Conservation (phyloP, 2,797 vertebrate genomes). For the Acanthis flammea region DNA sequence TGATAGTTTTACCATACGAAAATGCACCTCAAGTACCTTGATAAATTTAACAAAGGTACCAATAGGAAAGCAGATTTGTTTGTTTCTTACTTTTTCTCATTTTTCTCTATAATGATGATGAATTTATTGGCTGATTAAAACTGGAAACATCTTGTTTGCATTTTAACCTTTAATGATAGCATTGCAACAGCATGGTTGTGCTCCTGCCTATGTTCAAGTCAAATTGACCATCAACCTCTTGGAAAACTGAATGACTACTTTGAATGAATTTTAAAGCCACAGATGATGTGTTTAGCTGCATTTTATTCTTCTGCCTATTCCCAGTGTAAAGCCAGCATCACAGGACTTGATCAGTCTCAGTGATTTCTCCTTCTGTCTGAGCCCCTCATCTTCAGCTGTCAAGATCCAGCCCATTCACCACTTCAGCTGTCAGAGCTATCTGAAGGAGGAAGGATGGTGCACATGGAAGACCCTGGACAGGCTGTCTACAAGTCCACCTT, state of each 20-base stretch:
- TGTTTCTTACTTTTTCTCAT: background rate
- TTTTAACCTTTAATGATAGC: background rate
- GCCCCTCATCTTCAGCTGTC: slow-evolving; percentile 52
- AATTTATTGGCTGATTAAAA: background rate
- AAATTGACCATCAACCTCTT: background rate
- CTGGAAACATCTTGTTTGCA: background rate
- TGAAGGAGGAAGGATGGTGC: background rate
- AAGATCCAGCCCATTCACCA: slow-evolving; percentile 1
- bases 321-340: background rate
- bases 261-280: background rate
- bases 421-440: background rate
- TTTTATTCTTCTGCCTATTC: background rate
- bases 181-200: background rate
- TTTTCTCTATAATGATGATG: background rate
- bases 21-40: background rate
- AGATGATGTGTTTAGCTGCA: background rate
- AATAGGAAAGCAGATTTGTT: background rate
- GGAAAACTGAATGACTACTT: background rate
- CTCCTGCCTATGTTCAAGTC: background rate
- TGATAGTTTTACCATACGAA: background rate
- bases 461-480: background rate
- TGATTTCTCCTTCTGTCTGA: slow-evolving; percentile 22
- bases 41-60: background rate
- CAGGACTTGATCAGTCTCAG: background rate
- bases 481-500: slow-evolving; percentile 40